Conservation (phyloP, 2,113 vertebrate species). For the Cranoglanis bouderius region DNA sequence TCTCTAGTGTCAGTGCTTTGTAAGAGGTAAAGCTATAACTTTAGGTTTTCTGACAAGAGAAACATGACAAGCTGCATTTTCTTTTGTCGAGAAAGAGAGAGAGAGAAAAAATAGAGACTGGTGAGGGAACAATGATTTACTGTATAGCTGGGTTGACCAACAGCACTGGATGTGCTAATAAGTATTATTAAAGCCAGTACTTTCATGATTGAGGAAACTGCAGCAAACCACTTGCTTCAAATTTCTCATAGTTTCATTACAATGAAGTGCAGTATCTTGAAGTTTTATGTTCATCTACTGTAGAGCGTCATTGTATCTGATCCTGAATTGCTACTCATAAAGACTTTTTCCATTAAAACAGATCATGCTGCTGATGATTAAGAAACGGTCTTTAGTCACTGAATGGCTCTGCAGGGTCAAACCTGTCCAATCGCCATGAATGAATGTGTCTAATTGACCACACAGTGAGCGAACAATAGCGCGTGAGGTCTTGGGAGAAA, state of each 20-base stretch:
- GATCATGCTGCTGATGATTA: slow-evolving; percentile 32
- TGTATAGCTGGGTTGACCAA: neutral
- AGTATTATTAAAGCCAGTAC: neutral
- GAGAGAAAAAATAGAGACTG: neutral
- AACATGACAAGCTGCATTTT: no score
- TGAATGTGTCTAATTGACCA: slow-evolving; percentile 38
- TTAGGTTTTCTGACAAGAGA: neutral
- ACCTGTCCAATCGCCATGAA: neutral
- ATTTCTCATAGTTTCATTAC: neutral
- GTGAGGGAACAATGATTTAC: neutral
- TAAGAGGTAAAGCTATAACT: neutral
- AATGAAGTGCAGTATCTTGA: neutral
- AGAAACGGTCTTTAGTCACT: slow-evolving; percentile 25
- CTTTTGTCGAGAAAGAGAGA: no score
- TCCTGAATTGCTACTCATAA: neutral
- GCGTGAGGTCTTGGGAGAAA: slow-evolving; percentile 17
- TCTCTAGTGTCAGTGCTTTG: neutral
- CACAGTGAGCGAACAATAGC: neutral
- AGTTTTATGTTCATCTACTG: neutral
- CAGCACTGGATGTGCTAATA: neutral
- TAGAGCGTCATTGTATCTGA: neutral
- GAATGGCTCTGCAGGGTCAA: slow-evolving; percentile 33
- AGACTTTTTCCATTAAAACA: neutral
- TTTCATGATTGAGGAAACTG: neutral
- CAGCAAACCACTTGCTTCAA: neutral